Evolutionary conservation across 2,888 invertebrate genomes (phyloP).

Genomic region (Eupithecia dodoneata): DNA sequence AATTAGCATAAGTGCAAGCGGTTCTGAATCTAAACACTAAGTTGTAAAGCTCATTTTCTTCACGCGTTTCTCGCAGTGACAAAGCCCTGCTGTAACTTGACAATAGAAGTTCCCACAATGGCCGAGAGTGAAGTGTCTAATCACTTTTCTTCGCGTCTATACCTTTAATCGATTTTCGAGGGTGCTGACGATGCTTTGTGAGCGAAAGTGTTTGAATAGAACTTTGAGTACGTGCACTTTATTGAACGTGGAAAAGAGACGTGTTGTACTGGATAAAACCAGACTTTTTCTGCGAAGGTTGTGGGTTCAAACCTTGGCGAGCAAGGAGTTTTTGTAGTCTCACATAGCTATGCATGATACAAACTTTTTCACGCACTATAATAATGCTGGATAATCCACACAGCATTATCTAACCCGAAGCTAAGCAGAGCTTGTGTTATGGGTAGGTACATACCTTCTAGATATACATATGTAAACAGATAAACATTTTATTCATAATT

Average conservation of each 20-base stretch:
- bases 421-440: too few species aligned
- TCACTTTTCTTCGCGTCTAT: constrained; percentile 40
- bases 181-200: constrained; percentile 26
- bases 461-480: too few species aligned
- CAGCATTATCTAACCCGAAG: too few species aligned
- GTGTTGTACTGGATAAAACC: neutral
- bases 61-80: neutral
- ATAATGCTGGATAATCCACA: too few species aligned
- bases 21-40: neutral
- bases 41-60: constrained; percentile 13
- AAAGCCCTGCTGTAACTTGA: constrained; percentile 17
- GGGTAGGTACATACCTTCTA: too few species aligned
- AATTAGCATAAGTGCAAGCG: neutral
- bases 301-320: neutral
- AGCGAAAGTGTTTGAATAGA: constrained; percentile 27
- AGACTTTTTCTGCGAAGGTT: neutral
- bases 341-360: too few species aligned
- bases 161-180: constrained; percentile 34
- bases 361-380: too few species aligned
- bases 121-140: constrained; percentile 37
- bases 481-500: too few species aligned
- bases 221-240: constrained; percentile 8
- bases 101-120: constrained; percentile 37
- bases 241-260: neutral
- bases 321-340: too few species aligned